Conservation (phyloP, 2,113 vertebrate genomes). For the Pogonocichla stellata region DNA sequence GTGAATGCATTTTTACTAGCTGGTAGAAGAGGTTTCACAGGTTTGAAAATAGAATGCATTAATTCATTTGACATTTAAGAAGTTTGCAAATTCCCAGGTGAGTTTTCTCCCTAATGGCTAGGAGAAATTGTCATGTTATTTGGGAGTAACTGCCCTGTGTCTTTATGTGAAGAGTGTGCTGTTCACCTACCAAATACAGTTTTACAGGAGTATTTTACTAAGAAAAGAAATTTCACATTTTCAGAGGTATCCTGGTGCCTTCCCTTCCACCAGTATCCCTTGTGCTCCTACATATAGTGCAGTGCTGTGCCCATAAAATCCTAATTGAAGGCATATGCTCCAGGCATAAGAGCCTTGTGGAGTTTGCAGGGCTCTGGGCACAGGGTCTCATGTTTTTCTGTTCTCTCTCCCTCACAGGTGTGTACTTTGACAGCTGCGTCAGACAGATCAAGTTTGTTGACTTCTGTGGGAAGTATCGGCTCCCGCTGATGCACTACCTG, state of each 20-base stretch:
- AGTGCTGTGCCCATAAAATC: background rate
- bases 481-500: conserved; percentile 98
- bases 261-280: background rate
- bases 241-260: background rate
- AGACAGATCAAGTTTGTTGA: conserved; percentile 98
- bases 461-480: conserved; percentile 98
- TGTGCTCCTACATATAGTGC: fast-evolving
- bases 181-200: background rate
- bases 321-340: background rate
- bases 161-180: background rate
- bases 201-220: background rate
- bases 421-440: conserved; percentile 98
- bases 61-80: background rate
- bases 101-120: background rate
- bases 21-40: conserved; percentile 3
- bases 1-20: background rate
- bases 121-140: background rate
- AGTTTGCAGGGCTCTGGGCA: background rate
- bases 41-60: background rate
- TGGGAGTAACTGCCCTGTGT: background rate
- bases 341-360: background rate
- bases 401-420: conserved; percentile 77
- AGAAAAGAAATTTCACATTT: background rate
- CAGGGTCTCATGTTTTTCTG: background rate
- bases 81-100: background rate